Evolutionary conservation across 2,113 vertebrate species (phyloP).

Genomic region (Hipposideros armiger): DNA sequence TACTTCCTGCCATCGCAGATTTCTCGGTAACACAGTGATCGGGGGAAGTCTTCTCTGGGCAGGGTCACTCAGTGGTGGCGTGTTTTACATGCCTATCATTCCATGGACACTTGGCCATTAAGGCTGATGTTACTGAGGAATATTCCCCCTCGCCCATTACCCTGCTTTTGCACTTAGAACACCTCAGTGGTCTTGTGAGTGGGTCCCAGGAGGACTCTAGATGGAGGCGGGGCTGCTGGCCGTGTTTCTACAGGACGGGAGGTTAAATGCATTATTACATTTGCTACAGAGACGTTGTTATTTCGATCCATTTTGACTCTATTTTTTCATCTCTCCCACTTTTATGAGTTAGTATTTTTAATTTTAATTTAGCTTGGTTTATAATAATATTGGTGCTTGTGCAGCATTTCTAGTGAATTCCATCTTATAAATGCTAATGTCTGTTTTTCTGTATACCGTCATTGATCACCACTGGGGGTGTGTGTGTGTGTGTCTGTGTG

Average conservation of each 20-base stretch:
- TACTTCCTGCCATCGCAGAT: background rate
- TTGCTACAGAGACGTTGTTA: background rate
- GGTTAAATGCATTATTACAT: background rate
- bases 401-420: background rate
- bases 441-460: background rate
- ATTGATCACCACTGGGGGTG: background rate
- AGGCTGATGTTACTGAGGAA: background rate
- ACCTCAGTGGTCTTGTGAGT: background rate
- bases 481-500: background rate
- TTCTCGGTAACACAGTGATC: background rate
- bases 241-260: background rate
- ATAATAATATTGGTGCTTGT: background rate
- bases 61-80: fast-evolving
- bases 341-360: background rate
- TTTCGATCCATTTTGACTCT: background rate
- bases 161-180: too few species aligned
- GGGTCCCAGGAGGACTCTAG: background rate
- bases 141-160: too few species aligned
- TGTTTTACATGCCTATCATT: background rate
- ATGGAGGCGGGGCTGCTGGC: background rate
- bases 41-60: fast-evolving
- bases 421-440: background rate
- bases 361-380: background rate
- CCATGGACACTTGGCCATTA: background rate
- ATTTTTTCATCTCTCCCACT: background rate